phyloP scores from a whole-genome alignment of 2,797 vertebrate species.

The Gastrophryne carolinensis region DNA sequence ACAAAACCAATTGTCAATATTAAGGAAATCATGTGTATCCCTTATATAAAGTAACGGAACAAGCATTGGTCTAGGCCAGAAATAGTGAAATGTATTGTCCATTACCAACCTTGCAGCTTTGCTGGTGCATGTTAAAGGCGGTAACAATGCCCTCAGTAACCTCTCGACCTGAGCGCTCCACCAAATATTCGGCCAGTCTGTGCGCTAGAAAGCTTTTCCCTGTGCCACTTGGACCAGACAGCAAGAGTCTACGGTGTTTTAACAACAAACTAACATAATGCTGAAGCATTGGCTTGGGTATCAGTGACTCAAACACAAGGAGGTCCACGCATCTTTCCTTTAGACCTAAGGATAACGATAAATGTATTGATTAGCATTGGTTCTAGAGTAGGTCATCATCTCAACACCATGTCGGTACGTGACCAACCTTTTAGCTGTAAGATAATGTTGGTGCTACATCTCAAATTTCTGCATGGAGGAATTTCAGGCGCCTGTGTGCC shows the following conservation, averaged over 20 bases:
- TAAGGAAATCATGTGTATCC: background rate
- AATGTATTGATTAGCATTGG: no score
- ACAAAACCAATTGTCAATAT: background rate
- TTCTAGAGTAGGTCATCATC: no score
- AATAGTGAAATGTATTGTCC: background rate
- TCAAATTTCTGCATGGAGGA: conserved; percentile 74
- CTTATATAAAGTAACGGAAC: no score
- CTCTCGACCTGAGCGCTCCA: conserved; percentile 81
- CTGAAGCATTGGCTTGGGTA: conserved; percentile 96
- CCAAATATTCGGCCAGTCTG: conserved; percentile 87
- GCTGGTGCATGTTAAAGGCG: conserved; percentile 95
- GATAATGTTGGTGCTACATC: conserved; percentile 68
- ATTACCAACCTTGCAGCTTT: conserved; percentile 85
- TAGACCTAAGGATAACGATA: conserved; percentile 73
- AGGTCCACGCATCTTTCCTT: conserved; percentile 91
- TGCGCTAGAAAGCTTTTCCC: conserved; percentile 93
- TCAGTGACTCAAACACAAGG: conserved; percentile 91
- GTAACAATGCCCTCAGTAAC: conserved; percentile 77
- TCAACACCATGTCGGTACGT: background rate
- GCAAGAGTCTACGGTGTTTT: conserved; percentile 89
- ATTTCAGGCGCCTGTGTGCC: conserved; percentile 78
- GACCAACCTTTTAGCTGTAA: conserved; percentile 85
- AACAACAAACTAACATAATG: conserved; percentile 93
- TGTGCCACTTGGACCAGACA: conserved; percentile 92
- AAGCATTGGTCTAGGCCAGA: no score